These are phyloP conservation scores for Cryptophagus acutangulus DNA, from an alignment of 2,888 invertebrate genomes.

Conservation along the genomic window DNA sequence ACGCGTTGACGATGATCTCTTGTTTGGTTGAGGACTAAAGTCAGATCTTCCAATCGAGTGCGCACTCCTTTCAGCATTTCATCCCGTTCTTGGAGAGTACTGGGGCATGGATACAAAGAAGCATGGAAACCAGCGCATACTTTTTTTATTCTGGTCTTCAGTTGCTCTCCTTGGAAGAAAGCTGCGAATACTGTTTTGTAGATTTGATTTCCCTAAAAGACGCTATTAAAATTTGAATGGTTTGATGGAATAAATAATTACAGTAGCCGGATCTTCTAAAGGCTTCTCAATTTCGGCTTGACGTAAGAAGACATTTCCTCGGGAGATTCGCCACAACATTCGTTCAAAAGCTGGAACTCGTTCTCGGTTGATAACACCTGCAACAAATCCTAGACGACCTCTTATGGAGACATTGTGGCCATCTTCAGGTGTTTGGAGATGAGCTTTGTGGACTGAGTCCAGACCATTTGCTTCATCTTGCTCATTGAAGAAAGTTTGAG, in stretches of 20 bases:
- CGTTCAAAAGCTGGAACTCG: constrained; percentile 85
- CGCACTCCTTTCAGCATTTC: constrained; percentile 89
- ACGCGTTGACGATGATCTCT: constrained; percentile 84
- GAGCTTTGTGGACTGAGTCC: constrained; percentile 50
- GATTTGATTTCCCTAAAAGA: constrained; percentile 72
- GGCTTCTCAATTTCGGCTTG: constrained; percentile 80
- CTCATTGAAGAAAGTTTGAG: constrained; percentile 84
- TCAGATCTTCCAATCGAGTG: constrained; percentile 84
- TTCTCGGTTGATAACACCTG: constrained; percentile 88
- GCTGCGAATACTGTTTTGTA: constrained; percentile 87
- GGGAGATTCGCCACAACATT: constrained; percentile 89
- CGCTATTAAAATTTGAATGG: constrained; percentile 4
- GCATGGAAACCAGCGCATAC: constrained; percentile 92
- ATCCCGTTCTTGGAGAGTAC: constrained; percentile 73
- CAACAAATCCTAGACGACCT: constrained; percentile 65
- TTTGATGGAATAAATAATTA: constrained; percentile 51
- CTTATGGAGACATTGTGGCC: constrained; percentile 43
- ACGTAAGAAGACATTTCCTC: constrained; percentile 86
- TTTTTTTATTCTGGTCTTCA: constrained; percentile 86
- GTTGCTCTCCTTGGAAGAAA: constrained; percentile 88
- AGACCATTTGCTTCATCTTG: constrained; percentile 66
- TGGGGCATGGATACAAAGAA: constrained; percentile 88
- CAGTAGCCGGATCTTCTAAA: constrained; percentile 78
- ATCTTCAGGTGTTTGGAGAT: constrained; percentile 50
- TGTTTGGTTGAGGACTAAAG: constrained; percentile 77